These are phyloP conservation scores for Metaphire vulgaris DNA, from an alignment of 1,140 invertebrate species.

Conservation along the genomic window DNA sequence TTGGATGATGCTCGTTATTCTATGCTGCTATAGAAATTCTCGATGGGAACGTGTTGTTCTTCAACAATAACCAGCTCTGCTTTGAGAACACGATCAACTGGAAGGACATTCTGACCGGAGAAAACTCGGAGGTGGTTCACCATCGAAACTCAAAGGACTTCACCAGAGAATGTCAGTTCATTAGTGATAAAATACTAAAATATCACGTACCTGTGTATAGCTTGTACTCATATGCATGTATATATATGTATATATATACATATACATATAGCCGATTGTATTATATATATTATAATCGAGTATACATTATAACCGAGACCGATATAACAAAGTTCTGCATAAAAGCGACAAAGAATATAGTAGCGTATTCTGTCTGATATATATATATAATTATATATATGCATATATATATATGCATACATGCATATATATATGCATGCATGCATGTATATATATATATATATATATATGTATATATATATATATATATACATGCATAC, in stretches of 20 bases:
- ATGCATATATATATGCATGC: background rate
- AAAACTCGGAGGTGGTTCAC: conserved; percentile 55
- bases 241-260: background rate
- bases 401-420: background rate
- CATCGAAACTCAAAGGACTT: background rate
- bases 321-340: background rate
- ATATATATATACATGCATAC: background rate
- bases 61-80: conserved; percentile 89
- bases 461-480: background rate
- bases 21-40: conserved; percentile 79
- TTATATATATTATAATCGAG: background rate
- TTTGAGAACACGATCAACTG: conserved; percentile 88
- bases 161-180: background rate
- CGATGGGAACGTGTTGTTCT: conserved; percentile 69
- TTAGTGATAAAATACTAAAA: background rate
- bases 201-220: background rate
- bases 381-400: background rate
- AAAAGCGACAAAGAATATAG: too few species aligned
- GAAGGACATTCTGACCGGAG: conserved; percentile 83
- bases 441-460: background rate
- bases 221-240: background rate
- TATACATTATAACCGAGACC: too few species aligned
- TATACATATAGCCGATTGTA: background rate
- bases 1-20: too few species aligned
- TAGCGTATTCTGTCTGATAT: too few species aligned